Evolutionary conservation across 2,888 invertebrate species (phyloP).

Genomic region (Amorpha juglandis): DNA sequence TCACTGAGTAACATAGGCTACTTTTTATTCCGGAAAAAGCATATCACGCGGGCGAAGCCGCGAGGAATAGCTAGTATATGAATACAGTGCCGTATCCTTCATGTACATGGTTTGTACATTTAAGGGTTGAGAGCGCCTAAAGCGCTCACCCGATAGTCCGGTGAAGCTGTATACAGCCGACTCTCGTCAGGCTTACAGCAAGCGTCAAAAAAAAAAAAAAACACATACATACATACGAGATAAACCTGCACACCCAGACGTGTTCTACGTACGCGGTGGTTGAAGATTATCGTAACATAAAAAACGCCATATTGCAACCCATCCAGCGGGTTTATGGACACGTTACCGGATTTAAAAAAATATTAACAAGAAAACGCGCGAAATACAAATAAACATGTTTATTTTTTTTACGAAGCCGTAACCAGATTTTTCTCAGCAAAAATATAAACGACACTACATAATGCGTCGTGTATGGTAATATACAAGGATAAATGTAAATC

Average conservation of each 20-base stretch:
- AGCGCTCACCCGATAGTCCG: too few relatives aligned
- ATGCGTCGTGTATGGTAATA: too few relatives aligned
- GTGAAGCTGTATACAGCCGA: too few relatives aligned
- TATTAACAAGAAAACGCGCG: slow-evolving; percentile 2
- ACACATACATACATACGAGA: too few relatives aligned
- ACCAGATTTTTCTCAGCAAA: background rate
- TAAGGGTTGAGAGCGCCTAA: too few relatives aligned
- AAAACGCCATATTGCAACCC: slow-evolving; percentile 10
- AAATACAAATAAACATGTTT: background rate
- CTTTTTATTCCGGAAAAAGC: too few relatives aligned
- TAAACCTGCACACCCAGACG: slow-evolving; percentile 16
- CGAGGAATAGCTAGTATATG: too few relatives aligned
- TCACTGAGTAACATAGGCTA: too few relatives aligned
- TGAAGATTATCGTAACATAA: slow-evolving; percentile 19
- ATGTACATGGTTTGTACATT: background rate
- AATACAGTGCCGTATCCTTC: background rate
- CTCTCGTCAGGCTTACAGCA: too few relatives aligned
- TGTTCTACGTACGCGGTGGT: slow-evolving; percentile 7
- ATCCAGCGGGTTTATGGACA: background rate
- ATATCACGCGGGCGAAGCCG: too few relatives aligned
- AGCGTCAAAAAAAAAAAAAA: too few relatives aligned
- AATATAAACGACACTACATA: background rate
- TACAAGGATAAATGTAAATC: too few relatives aligned
- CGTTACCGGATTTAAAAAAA: slow-evolving; percentile 5
- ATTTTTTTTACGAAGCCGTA: background rate